Percentiles rank a stretch among this genome's conserved stretches.
Evolutionary conservation across 2,113 vertebrate genomes (phyloP).

Genomic region (Anthoscopus minutus): DNA sequence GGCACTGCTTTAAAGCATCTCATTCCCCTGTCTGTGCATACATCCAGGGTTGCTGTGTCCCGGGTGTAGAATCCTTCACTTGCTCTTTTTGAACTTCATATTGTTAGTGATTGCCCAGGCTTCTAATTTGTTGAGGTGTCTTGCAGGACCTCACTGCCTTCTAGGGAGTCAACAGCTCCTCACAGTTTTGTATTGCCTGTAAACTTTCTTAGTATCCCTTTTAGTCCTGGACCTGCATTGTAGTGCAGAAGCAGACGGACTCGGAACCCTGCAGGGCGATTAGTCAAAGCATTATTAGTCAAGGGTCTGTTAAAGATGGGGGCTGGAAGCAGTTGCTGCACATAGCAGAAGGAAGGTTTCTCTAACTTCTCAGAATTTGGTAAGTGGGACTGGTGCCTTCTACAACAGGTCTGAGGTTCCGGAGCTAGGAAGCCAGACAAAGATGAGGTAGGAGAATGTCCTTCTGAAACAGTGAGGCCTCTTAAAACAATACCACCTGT

Average conservation of each 20-base stretch:
- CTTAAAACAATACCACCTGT: not conserved
- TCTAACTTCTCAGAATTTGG: not conserved
- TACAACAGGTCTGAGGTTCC: not conserved
- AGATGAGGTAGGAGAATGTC: not conserved
- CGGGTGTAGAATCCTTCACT: not conserved
- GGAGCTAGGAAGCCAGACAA: not conserved
- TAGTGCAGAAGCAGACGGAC: not conserved
- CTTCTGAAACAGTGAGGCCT: not conserved
- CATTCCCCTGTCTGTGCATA: rapidly evolving
- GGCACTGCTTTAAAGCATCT: not conserved
- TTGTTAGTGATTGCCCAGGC: not conserved
- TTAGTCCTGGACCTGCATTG: not conserved
- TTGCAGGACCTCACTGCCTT: not conserved
- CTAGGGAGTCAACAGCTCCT: no score
- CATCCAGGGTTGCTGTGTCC: not conserved
- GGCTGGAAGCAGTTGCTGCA: not conserved
- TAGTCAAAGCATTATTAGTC: not conserved
- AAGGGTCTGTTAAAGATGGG: not conserved
- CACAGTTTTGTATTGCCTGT: not conserved
- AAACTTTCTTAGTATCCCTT: not conserved
- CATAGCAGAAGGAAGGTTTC: not conserved
- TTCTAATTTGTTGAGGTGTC: not conserved
- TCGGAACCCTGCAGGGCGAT: not conserved
- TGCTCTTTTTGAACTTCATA: not conserved
- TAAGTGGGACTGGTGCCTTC: not conserved